Evolutionary conservation across 2,113 vertebrate genomes (phyloP).

Genomic region (Pluvianellus socialis): DNA sequence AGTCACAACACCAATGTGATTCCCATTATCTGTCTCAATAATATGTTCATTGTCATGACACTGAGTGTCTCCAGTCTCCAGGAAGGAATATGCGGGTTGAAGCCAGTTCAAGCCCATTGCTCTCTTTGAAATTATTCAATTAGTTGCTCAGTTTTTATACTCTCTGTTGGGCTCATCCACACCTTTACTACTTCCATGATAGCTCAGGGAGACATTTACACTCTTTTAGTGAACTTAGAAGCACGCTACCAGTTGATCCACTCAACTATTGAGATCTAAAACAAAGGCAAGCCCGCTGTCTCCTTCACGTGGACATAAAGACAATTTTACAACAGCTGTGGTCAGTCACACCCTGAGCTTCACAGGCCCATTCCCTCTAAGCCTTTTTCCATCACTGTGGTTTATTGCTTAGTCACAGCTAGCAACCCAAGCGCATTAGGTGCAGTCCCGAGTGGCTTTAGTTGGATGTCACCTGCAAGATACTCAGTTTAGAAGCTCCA

Average conservation of each 20-base stretch:
- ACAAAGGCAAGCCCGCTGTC: background rate
- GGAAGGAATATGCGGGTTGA: background rate
- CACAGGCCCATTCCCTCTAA: background rate
- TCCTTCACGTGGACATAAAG: background rate
- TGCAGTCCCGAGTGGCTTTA: background rate
- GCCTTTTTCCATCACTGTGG: background rate
- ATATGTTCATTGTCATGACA: accelerated
- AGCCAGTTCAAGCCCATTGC: background rate
- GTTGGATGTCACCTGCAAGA: background rate
- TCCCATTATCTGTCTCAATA: background rate
- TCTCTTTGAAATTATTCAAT: background rate
- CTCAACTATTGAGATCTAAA: background rate
- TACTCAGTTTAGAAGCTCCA: background rate
- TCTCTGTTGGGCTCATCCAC: background rate
- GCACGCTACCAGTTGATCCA: no score
- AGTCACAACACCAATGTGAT: background rate
- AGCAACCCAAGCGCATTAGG: background rate
- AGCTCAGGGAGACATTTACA: background rate
- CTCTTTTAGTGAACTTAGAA: background rate
- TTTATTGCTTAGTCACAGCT: background rate
- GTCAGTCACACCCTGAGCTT: background rate
- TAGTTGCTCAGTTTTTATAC: background rate
- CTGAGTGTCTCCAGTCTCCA: background rate
- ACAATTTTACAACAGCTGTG: background rate
- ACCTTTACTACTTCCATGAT: background rate